Evolutionary conservation across 2,797 vertebrate genomes (phyloP).

Genomic region (Alfaro cultratus): DNA sequence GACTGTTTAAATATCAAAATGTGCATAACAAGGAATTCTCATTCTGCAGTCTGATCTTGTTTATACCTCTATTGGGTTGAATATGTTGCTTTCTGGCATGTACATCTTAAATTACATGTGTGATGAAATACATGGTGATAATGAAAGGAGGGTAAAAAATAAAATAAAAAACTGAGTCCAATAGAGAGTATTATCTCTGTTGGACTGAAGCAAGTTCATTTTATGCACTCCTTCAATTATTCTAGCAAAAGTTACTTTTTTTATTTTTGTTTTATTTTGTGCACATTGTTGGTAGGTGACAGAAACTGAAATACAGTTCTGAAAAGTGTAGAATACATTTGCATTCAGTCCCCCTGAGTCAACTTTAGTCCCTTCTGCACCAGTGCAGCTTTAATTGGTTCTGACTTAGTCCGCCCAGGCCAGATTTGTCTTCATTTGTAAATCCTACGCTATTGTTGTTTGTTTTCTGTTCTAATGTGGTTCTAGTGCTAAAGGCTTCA

Average conservation of each 20-base stretch:
- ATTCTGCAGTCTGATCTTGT: constrained; percentile 43
- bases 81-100: constrained; percentile 35
- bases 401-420: no score
- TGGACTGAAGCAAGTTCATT: constrained; percentile 41
- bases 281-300: neutral
- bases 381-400: no score
- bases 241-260: neutral
- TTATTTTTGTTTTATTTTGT: neutral
- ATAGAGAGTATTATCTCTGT: constrained; percentile 15
- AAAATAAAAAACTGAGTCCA: constrained; percentile 15
- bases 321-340: neutral
- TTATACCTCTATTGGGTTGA: constrained; percentile 22
- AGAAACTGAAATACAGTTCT: neutral
- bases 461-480: neutral
- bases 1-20: constrained; percentile 67
- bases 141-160: constrained; percentile 41
- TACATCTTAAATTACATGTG: constrained; percentile 26
- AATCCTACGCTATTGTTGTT: neutral
- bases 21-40: constrained; percentile 58
- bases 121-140: constrained; percentile 51
- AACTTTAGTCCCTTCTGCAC: neutral
- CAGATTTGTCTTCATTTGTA: no score
- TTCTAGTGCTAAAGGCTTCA: neutral
- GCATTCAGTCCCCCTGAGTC: neutral
- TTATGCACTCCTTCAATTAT: constrained; percentile 1